Base-by-base conservation (phyloP, 2,113 vertebrate genomes). In the Aspidoscelis tigris region DNA sequence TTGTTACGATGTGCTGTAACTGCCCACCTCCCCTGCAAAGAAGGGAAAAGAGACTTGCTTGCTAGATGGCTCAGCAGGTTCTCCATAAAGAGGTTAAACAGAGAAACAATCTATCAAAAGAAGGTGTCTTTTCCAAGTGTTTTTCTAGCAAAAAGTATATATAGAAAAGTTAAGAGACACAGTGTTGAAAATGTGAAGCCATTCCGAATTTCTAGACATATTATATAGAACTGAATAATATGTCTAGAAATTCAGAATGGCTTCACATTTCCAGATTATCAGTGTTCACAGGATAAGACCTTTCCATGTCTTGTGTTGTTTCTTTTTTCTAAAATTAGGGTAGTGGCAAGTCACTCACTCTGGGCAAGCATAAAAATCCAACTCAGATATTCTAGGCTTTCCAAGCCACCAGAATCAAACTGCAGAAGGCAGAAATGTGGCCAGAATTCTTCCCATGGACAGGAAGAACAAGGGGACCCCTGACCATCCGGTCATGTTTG, bases 11-110 rank as follows among this genome's bases (percentile, higher is more conserved):
- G 91, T 93, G 80, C 76, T 89, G 61, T 76, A 81, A 73, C 55
- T 79, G 78, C 86, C 77, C 88, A 84, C 44, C 88, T 87, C 91
- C 87, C 33, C 33, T 87, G 92, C 90, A 91, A 88, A 16, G 74
- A 41, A 18, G 2, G 41, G 78, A 92, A 89, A 18, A 90, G 69
- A 91, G 44, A 61, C 87, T 75, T 73, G 80, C 66, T 73, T 91
- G 83, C 81, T 85, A 90, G 65, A 70, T 77, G 79, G 6, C 80
- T 85, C 87, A 84, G 80, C 44, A 78, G 78, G 76, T 50, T 78
- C 50, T 55, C 80, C 83, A 69, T 64, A 1, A 0, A 75, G 84
- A 81, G 39, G 89, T 87, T 33, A 61, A 88, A 69, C 1, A 39
- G 72, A 76, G 41, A 82, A 86, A 82, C 81, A 2, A 11, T 6